Conservation (phyloP, 1,140 invertebrate species). For the Xylocopa sonorina region DNA sequence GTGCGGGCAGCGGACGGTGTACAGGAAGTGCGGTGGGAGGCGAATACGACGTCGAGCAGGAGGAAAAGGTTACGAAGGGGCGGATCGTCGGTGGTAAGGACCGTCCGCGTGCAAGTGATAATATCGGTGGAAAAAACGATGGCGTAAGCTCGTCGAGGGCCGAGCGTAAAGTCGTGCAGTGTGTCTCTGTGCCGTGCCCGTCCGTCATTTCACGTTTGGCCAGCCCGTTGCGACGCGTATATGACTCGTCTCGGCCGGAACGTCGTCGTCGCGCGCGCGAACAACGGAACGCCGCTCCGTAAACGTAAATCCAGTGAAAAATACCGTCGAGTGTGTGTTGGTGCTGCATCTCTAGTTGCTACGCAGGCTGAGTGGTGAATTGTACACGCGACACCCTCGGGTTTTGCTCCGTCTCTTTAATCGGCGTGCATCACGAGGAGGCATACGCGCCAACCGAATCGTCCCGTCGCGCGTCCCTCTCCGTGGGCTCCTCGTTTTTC, state of each 20-base stretch:
- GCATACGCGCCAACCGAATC: conserved; percentile 8
- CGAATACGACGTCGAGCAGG: not conserved
- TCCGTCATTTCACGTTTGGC: conserved; percentile 8
- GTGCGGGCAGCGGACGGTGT: no score
- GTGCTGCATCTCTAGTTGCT: conserved; percentile 11
- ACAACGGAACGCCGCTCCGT: conserved; percentile 49
- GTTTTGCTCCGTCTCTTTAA: not conserved
- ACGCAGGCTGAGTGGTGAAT: conserved; percentile 28
- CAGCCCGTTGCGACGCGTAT: not conserved
- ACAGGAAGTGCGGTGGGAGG: not conserved
- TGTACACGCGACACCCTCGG: conserved; percentile 11
- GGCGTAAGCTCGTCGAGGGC: conserved; percentile 49
- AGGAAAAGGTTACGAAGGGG: conserved; percentile 53
- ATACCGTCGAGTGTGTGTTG: conserved; percentile 35
- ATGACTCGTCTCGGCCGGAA: conserved; percentile 20
- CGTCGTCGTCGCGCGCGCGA: conserved; percentile 43
- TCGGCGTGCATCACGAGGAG: not conserved
- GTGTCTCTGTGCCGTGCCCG: not conserved
- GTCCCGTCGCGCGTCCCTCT: not conserved
- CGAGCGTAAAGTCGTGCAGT: conserved; percentile 30
- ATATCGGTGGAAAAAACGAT: conserved; percentile 57
- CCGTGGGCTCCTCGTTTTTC: not conserved
- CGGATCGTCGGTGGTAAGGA: conserved; percentile 54
- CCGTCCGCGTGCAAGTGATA: conserved; percentile 57
- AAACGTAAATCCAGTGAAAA: conserved; percentile 50